phyloP scores from a whole-genome alignment of 2,113 vertebrate genomes.

The Ciconia boyciana region DNA sequence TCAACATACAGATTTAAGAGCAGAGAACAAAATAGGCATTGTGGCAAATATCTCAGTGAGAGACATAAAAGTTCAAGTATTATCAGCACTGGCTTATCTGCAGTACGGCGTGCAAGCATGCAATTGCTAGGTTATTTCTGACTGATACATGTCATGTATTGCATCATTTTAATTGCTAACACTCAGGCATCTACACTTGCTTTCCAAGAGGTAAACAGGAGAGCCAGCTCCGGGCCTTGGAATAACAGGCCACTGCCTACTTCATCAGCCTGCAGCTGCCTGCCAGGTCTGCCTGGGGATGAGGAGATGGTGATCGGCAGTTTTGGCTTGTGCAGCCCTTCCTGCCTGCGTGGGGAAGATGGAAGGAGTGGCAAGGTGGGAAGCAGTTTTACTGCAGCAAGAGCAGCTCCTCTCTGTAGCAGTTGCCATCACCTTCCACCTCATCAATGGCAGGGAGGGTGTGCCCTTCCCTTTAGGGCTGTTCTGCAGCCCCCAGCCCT shows the following conservation, averaged over 20 bases:
- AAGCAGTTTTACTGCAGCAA: neutral
- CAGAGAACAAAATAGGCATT: neutral
- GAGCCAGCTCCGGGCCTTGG: neutral
- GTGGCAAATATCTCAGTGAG: neutral
- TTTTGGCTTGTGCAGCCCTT: neutral
- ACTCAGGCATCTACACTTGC: neutral
- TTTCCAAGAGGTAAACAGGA: constrained; percentile 18
- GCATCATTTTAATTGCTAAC: constrained; percentile 43
- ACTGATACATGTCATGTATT: neutral
- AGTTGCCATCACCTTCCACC: neutral
- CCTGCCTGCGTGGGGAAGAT: neutral
- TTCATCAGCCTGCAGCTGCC: constrained; percentile 4
- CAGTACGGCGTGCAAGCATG: neutral
- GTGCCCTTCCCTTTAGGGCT: neutral
- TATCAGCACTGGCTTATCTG: neutral
- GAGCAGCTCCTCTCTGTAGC: neutral
- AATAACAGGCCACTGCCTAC: neutral
- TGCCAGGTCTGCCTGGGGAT: neutral
- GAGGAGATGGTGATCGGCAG: neutral
- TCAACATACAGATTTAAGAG: neutral
- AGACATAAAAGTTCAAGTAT: neutral
- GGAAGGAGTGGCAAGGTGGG: neutral
- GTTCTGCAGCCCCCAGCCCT: neutral
- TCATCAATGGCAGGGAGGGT: neutral
- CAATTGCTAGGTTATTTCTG: constrained; percentile 24